Conservation (phyloP, 2,113 vertebrate species). For the Progne subis region DNA sequence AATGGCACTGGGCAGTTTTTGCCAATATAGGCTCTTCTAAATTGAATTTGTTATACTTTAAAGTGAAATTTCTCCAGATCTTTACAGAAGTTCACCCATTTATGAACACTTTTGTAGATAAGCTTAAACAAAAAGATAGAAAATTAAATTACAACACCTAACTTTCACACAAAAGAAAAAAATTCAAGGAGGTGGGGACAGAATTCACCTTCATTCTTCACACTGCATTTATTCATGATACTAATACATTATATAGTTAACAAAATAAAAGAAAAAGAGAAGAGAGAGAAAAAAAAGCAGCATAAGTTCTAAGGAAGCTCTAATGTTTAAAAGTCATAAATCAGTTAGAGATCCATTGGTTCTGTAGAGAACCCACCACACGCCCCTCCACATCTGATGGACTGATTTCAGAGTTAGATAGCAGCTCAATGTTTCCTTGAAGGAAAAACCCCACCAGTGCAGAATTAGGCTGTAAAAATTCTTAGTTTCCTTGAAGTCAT, state of each 20-base stretch:
- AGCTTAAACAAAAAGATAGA: not conserved
- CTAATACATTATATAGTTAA: not conserved
- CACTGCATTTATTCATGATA: not conserved
- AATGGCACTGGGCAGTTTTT: not conserved
- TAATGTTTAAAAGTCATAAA: not conserved
- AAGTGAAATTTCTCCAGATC: not conserved
- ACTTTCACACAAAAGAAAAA: not conserved
- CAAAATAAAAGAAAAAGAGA: not conserved
- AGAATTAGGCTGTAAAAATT: not conserved
- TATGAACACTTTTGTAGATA: not conserved
- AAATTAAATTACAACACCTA: not conserved
- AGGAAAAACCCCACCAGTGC: not conserved
- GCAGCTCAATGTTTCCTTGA: not conserved
- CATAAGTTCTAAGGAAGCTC: not conserved
- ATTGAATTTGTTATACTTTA: not conserved
- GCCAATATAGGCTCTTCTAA: not conserved
- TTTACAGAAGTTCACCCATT: not conserved
- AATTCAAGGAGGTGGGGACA: rapidly evolving
- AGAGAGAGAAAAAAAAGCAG: not conserved
- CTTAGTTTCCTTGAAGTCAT: not conserved
- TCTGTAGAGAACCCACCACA: not conserved
- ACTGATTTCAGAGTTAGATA: not conserved
- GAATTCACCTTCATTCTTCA: not conserved
- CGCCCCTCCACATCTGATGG: not conserved
- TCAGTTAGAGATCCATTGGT: not conserved